Base-by-base conservation (phyloP, 92 coral and sea anemone genomes). In the Plumapathes pennacea region DNA sequence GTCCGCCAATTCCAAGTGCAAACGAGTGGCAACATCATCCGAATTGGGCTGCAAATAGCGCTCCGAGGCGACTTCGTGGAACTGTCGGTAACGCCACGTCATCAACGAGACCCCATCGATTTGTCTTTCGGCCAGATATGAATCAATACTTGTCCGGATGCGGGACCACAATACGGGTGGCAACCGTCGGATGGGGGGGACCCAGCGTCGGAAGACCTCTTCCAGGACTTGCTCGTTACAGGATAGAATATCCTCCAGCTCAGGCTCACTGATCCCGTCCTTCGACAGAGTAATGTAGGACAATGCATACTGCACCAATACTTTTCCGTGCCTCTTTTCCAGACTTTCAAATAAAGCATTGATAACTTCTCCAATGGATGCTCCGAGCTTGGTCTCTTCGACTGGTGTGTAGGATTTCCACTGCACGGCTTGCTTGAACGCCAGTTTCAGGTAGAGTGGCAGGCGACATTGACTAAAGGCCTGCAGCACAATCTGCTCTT, bases 41-140 rank as follows among this genome's bases (percentile, higher is more conserved):
- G 69, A 79, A 39, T 69, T 62, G 5, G 77, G 47, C 29, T 76
- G 77, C 27, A 94, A 71, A 60, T 88, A 94, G 41, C 89, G 67
- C 71, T 85, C 90, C 37, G 69, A 60, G 10, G 92, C 96, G 24
- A 89, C 78, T 24, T 94, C 90, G 18, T 84, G 84, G 56, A 94
- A 72, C 36, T 84, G 82, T 44, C 80, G 87, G 53, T 94, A 89
- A n/a, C 60, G 66, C 99, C 99, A 94, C 24, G 94, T 80, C 36
- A 83, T 33, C 50, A 94, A 54, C 4, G 81, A 79, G 58, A 76
- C 79, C 10, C 96, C 96, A 57, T 94, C 81, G 39, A 57, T 79
- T 56, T 76, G 83, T 25, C 72, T 85, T 25, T 72, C 74, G 31
- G 68, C 77, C 20, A 94, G 74, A 51, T 67, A 88, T 25, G 94